Percentiles rank a stretch among this genome's conserved stretches.
Evolutionary conservation across 2,797 vertebrate genomes (phyloP).

Genomic region (Falco berigora): DNA sequence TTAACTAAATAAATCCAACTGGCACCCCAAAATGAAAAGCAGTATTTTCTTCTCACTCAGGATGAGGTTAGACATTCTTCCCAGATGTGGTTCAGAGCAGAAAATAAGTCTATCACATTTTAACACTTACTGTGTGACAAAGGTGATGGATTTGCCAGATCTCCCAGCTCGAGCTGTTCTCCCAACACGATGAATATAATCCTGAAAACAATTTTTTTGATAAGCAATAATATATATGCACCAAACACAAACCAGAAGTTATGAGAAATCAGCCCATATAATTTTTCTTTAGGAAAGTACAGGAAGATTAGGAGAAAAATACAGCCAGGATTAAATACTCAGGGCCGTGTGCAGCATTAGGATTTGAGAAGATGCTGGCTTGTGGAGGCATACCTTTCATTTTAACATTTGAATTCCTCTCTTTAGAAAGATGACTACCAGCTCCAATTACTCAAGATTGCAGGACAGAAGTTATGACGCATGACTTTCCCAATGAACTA

Average conservation of each 20-base stretch:
- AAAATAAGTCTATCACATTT: background rate
- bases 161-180: conserved; percentile 93
- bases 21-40: background rate
- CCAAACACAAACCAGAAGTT: background rate
- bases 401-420: background rate
- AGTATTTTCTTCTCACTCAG: background rate
- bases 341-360: background rate
- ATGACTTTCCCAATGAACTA: background rate
- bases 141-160: conserved; percentile 94
- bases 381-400: background rate
- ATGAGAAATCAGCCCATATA: background rate
- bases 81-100: too few species aligned
- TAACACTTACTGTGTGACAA: conserved; percentile 92
- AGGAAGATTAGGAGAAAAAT: background rate
- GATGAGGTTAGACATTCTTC: background rate
- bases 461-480: background rate
- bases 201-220: conserved; percentile 72
- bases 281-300: background rate
- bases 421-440: background rate
- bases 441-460: background rate
- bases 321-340: background rate
- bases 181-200: conserved; percentile 97
- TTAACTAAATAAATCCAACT: background rate
- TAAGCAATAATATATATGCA: background rate
- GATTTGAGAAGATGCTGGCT: background rate